These are phyloP conservation scores for Esox lucius DNA, from an alignment of 2,797 vertebrate genomes.

Conservation along the genomic window DNA sequence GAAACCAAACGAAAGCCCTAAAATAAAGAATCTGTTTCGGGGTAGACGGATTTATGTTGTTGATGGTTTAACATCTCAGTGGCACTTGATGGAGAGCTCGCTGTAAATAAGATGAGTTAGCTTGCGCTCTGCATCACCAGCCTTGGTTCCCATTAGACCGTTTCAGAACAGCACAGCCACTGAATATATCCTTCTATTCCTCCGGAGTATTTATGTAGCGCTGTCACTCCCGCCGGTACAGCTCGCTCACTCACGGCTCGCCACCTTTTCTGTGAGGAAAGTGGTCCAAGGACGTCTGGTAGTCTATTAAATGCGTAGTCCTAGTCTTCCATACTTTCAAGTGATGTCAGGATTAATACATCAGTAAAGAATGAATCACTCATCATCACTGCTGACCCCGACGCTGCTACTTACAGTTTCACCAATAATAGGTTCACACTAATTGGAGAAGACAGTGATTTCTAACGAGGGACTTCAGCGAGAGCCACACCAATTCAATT, in stretches of 20 bases:
- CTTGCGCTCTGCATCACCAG: constrained; percentile 13
- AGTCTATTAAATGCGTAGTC: constrained; percentile 55
- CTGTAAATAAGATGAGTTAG: constrained; percentile 57
- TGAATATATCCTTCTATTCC: constrained; percentile 44
- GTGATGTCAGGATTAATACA: constrained; percentile 68
- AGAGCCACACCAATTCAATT: constrained; percentile 67
- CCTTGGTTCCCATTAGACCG: constrained; percentile 56
- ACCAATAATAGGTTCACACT: constrained; percentile 61
- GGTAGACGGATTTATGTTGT: constrained; percentile 37
- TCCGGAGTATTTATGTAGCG: constrained; percentile 43
- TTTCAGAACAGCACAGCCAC: constrained; percentile 25
- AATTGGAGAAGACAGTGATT: constrained; percentile 77
- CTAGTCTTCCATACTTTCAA: constrained; percentile 29
- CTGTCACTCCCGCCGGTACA: constrained; percentile 1
- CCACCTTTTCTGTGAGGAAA: constrained; percentile 22
- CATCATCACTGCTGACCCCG: constrained; percentile 41
- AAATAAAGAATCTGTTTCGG: constrained; percentile 12
- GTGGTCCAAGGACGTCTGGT: constrained; percentile 61
- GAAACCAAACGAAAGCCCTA: constrained; percentile 16
- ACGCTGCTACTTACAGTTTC: constrained; percentile 56
- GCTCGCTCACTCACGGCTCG: background rate
- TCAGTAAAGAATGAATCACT: constrained; percentile 55
- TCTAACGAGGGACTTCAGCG: constrained; percentile 66
- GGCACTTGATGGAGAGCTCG: constrained; percentile 53
- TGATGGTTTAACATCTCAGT: constrained; percentile 22